Conservation (phyloP, 2,113 vertebrate species). For the Rhinopomastus cyanomelas region DNA sequence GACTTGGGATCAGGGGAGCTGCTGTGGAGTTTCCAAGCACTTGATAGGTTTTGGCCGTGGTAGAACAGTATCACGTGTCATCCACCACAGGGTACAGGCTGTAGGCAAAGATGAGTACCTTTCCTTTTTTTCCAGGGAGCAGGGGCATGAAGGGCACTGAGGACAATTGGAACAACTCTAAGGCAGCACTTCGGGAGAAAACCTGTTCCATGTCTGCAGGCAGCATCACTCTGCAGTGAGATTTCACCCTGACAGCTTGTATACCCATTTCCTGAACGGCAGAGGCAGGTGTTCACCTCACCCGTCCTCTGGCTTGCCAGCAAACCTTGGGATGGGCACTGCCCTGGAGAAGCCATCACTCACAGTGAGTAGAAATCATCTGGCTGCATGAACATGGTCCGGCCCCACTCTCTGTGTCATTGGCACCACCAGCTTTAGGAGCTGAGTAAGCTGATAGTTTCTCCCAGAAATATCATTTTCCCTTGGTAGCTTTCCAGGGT, state of each 20-base stretch:
- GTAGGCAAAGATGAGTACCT: background rate
- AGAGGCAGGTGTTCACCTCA: background rate
- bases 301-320: background rate
- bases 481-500: constrained; percentile 15
- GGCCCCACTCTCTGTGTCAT: background rate
- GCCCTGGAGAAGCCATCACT: background rate
- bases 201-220: rapidly evolving
- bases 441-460: background rate
- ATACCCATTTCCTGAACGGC: background rate
- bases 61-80: background rate
- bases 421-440: background rate
- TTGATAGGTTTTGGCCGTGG: background rate
- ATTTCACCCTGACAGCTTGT: background rate
- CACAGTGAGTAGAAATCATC: background rate
- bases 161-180: background rate
- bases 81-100: background rate
- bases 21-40: background rate
- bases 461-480: constrained; percentile 23
- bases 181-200: background rate
- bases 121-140: background rate
- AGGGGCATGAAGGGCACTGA: background rate
- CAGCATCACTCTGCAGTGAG: background rate
- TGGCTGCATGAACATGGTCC: background rate
- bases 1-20: background rate
- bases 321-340: background rate